These are phyloP conservation scores for Rattus rattus DNA, from an alignment of 2,113 vertebrate genomes.

Conservation along the genomic window DNA sequence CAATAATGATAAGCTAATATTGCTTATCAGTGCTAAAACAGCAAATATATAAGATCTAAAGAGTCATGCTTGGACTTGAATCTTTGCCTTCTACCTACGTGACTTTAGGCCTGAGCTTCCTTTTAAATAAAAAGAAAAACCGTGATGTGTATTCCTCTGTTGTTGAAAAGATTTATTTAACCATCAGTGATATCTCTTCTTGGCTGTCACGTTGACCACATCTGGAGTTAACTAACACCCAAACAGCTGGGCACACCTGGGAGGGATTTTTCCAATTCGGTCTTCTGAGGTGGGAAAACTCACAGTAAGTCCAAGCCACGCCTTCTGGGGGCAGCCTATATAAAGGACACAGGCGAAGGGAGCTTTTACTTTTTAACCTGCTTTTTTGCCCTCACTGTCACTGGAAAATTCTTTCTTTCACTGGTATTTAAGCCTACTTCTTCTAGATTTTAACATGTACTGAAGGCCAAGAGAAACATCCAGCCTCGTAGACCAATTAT, in stretches of 20 bases:
- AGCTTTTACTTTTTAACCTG: neutral
- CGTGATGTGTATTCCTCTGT: neutral
- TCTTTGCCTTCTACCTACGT: neutral
- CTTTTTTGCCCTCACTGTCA: neutral
- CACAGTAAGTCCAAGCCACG: neutral
- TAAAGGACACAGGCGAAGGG: neutral
- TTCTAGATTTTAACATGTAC: neutral
- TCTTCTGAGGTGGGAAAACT: neutral
- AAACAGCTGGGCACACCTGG: neutral
- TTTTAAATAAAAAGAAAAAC: slow-evolving; percentile 12
- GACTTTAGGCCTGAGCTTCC: neutral
- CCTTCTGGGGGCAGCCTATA: neutral
- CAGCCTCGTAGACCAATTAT: neutral
- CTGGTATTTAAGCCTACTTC: neutral
- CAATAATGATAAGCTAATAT: neutral
- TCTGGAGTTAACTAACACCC: neutral
- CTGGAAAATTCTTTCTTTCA: neutral
- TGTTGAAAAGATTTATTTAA: neutral
- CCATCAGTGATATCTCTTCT: neutral
- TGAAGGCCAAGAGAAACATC: neutral
- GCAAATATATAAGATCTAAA: neutral
- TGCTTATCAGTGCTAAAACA: neutral
- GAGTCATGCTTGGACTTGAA: neutral
- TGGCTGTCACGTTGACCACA: neutral
- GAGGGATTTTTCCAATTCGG: neutral